These are phyloP conservation scores for Onychostoma macrolepis DNA, from an alignment of 2,113 vertebrate species.

Conservation along the genomic window DNA sequence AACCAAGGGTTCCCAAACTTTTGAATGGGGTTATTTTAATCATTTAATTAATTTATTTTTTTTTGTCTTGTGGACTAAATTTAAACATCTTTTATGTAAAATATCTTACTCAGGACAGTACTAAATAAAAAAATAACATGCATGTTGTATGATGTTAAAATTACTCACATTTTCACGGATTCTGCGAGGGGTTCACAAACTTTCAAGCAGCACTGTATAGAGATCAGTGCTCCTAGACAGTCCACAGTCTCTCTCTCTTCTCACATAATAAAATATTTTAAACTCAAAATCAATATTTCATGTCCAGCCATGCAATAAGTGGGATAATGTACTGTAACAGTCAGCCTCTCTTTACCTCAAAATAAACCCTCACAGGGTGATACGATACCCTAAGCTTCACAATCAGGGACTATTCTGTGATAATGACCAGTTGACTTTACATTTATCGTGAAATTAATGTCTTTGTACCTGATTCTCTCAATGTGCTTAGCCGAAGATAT, in stretches of 20 bases:
- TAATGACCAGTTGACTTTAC: background rate
- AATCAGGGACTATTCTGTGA: background rate
- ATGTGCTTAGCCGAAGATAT: background rate
- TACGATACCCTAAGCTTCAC: background rate
- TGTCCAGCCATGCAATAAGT: slow-evolving; percentile 11
- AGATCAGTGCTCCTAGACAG: background rate
- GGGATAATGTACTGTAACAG: slow-evolving; percentile 16
- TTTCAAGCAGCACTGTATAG: too few species aligned
- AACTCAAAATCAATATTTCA: slow-evolving; percentile 10
- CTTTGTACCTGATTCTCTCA: background rate
- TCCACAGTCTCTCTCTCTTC: background rate
- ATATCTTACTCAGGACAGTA: too few species aligned
- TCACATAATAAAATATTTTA: background rate
- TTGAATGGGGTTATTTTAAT: too few species aligned
- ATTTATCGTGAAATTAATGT: background rate
- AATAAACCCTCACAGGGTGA: background rate
- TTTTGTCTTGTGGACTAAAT: too few species aligned
- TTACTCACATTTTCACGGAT: too few species aligned
- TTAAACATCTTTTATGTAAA: too few species aligned
- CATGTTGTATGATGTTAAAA: too few species aligned
- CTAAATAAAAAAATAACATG: too few species aligned
- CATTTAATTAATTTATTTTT: too few species aligned
- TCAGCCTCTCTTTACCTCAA: background rate
- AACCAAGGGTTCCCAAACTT: too few species aligned
- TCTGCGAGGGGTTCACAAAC: too few species aligned